Conservation (phyloP, 2,113 vertebrate genomes). For the Megalops atlanticus region DNA sequence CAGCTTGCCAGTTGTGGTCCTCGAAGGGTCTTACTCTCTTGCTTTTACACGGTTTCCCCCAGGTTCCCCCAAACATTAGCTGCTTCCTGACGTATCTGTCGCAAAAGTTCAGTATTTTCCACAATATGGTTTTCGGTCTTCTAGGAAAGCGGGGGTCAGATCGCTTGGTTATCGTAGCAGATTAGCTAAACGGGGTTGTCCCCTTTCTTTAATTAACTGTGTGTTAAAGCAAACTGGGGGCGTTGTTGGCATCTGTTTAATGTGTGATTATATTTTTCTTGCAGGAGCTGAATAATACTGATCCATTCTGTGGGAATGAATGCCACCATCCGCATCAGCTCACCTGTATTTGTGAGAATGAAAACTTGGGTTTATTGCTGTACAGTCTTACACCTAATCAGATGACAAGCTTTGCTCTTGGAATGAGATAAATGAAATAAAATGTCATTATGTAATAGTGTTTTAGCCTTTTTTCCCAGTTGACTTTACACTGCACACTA, state of each 20-base stretch:
- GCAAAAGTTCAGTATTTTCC: no score
- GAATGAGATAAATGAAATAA: background rate
- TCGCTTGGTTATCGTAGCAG: no score
- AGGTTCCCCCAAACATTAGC: no score
- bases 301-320: background rate
- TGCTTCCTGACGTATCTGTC: no score
- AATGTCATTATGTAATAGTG: background rate
- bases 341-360: background rate
- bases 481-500: no score
- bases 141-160: no score
- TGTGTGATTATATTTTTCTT: background rate
- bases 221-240: no score
- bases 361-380: background rate
- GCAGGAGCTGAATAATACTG: background rate
- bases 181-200: no score
- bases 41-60: background rate
- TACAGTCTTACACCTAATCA: background rate
- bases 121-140: no score
- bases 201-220: no score
- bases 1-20: background rate
- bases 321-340: background rate
- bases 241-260: no score
- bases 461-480: background rate
- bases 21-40: background rate
- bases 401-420: background rate